A percentile compares a stretch with the other conserved stretches of the same genome.
Evolutionary conservation across 2,113 vertebrate genomes (phyloP).

Genomic region (Epinephelus cyanopodus): DNA sequence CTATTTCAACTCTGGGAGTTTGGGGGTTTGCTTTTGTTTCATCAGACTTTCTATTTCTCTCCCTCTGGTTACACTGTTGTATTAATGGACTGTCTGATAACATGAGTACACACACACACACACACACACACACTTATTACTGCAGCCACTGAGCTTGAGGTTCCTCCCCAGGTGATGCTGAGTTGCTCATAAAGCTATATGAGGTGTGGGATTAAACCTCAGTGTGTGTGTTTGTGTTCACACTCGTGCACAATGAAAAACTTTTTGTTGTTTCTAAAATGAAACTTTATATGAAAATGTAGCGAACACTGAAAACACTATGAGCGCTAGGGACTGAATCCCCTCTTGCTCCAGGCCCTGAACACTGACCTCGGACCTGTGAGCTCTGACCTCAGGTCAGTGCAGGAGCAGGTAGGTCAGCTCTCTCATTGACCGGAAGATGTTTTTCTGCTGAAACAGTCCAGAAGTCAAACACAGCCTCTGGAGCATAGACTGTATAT

Average conservation of each 20-base stretch:
- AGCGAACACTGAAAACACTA: neutral
- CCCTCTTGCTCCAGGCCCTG: neutral
- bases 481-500: too few species aligned
- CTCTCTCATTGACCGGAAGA: neutral
- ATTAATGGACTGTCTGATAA: conserved; percentile 36
- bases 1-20: conserved; percentile 11
- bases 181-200: conserved; percentile 45
- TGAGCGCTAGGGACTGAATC: neutral
- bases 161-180: conserved; percentile 34
- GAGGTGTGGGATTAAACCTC: conserved; percentile 50
- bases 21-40: conserved; percentile 25
- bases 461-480: too few species aligned
- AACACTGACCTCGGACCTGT: neutral
- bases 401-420: neutral
- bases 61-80: conserved; percentile 7
- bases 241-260: neutral
- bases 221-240: neutral
- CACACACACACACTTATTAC: conserved; percentile 15
- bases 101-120: neutral
- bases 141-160: conserved; percentile 17
- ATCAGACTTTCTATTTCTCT: conserved; percentile 2
- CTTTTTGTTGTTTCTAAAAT: neutral
- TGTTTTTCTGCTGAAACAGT: neutral
- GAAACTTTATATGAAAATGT: neutral
- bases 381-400: conserved; percentile 6